phyloP scores from a whole-genome alignment of 2,113 vertebrate genomes.

The Bagarius yarrelli region DNA sequence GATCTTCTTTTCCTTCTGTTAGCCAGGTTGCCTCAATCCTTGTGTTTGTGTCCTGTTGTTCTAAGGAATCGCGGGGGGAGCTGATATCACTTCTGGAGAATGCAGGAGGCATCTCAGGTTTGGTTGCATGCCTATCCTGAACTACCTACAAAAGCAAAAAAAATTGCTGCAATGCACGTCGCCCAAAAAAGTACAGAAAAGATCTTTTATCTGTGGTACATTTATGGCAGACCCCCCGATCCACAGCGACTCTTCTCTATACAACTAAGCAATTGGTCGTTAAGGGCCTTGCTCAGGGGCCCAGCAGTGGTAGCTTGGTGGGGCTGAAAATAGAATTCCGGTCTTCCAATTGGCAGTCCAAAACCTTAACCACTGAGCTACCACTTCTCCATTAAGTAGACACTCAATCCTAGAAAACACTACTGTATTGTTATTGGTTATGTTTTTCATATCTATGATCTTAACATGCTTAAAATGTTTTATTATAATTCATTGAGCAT shows the following conservation, averaged over 20 bases:
- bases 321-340: too few species aligned
- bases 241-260: too few species aligned
- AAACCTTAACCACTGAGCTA: too few species aligned
- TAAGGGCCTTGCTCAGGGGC: too few species aligned
- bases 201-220: too few species aligned
- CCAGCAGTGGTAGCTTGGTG: too few species aligned
- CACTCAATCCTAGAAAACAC: not conserved
- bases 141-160: not conserved
- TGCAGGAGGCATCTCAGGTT: constrained; percentile 13
- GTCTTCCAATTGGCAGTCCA: too few species aligned
- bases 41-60: constrained; percentile 43
- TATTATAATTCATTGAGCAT: not conserved
- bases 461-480: not conserved
- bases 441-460: not conserved
- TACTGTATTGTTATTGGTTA: not conserved
- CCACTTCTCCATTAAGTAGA: not conserved
- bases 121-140: constrained; percentile 5
- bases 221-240: too few species aligned
- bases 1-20: constrained; percentile 47
- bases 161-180: too few species aligned
- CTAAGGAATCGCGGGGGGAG: constrained; percentile 54
- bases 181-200: not conserved
- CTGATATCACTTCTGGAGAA: constrained; percentile 48
- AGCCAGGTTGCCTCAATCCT: not conserved
- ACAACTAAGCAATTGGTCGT: too few species aligned